A percentile compares a stretch with the other conserved stretches of the same genome.
Evolutionary conservation across 1,140 invertebrate species (phyloP).

Genomic region (Ostrea edulis): DNA sequence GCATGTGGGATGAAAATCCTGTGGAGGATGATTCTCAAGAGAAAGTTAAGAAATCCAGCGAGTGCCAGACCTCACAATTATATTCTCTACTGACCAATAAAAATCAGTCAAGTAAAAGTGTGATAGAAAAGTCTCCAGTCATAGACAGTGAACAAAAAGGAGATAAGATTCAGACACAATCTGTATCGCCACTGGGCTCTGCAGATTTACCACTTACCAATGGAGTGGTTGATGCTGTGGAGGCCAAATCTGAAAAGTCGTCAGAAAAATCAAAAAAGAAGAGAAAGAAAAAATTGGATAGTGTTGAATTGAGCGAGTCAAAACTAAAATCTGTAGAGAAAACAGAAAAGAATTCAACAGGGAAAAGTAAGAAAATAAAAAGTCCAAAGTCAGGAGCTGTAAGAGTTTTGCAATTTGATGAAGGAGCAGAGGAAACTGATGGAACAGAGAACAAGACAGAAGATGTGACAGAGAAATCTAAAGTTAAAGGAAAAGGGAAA

Average conservation of each 20-base stretch:
- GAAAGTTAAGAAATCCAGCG: constrained; percentile 39
- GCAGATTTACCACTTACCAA: background rate
- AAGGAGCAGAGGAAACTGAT: background rate
- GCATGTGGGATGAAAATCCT: background rate
- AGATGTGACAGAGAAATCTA: background rate
- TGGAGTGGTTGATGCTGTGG: background rate
- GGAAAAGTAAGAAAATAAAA: background rate
- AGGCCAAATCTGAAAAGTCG: background rate
- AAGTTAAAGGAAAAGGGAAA: background rate
- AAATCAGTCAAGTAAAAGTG: constrained; percentile 5
- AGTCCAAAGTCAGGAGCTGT: constrained; percentile 23
- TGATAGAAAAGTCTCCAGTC: background rate
- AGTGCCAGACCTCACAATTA: constrained; percentile 56
- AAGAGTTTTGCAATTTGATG: constrained; percentile 26
- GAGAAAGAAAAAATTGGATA: constrained; percentile 18
- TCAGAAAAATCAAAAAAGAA: background rate
- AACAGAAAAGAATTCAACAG: background rate
- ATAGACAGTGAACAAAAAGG: background rate
- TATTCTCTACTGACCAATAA: constrained; percentile 54
- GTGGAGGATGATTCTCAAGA: background rate
- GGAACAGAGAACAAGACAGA: constrained; percentile 26
- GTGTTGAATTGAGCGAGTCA: background rate
- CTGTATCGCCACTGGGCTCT: background rate
- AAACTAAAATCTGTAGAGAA: background rate
- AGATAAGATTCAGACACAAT: background rate